Base-by-base conservation (phyloP, 1,140 invertebrate genomes). In the Lutraria rhynchaena region DNA sequence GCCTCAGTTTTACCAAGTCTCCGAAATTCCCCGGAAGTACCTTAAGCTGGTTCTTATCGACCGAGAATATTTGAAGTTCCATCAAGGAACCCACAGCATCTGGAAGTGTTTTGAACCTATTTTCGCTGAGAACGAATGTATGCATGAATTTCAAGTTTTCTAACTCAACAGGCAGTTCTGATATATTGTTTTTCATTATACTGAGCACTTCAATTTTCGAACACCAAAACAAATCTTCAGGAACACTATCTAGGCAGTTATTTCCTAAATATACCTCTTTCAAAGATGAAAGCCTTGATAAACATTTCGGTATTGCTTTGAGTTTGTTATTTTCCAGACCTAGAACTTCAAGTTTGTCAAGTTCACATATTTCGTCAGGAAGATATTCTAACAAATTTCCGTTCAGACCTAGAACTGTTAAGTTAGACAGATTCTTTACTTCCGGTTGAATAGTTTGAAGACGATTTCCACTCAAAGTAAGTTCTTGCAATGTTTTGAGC, bases 151-250 rank as follows among this genome's bases (percentile, higher is more conserved):
- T 85, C 27, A 91, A 58, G 77, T 90, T 90, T 58, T 82, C 86
- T 19, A 90, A 65, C 63, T 90, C 90, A 15, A 91, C 83, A 0
- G 90, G 88, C 41, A 90, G 81, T 44, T 70, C 55, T 17, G 84
- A 85, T 57, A 91, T 61, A 1, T 80, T 71, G 61, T 90, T 91
- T 41, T 87, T 87, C 15, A 81, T 49, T 35, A 91, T 75, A 65
- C 86, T 90, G 9, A 89, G 71, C n/a, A 89, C 86, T 77, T 88
- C 84, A 22, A 92, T 31, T 60, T 89, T 86, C 41, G 88, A 88
- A 76, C 90, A 91, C 85, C 87, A 86, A 61, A 89, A 88, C 17
- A 92, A 78, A 49, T 90, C 87, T 61, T 89, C 88, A 15, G 90
- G 89, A 31, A 92, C 63, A 37, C 81, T 58, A 41, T 63, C 74